Conservation (phyloP, 2,888 invertebrate genomes). For the Epicampocera succincta region DNA sequence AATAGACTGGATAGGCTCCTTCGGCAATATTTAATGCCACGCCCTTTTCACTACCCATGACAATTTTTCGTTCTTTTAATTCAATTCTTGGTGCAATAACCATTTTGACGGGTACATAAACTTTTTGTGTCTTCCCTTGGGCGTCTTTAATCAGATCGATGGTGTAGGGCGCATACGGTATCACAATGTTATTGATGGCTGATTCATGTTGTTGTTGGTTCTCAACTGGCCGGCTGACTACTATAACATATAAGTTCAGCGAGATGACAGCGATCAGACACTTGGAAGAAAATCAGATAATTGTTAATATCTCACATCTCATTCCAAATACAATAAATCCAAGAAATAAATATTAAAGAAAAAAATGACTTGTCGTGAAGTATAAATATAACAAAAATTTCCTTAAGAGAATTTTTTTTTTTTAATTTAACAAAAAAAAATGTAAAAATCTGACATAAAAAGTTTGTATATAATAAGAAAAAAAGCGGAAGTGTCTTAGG, state of each 20-base stretch:
- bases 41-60: constrained; percentile 66
- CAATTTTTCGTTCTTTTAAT: constrained; percentile 63
- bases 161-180: constrained; percentile 73
- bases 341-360: no score
- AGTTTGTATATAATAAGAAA: no score
- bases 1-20: constrained; percentile 75
- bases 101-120: constrained; percentile 66
- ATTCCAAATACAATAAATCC: no score
- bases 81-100: constrained; percentile 67
- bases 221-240: constrained; percentile 46
- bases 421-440: no score
- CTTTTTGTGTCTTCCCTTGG: constrained; percentile 63
- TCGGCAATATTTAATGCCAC: constrained; percentile 72
- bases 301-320: no score
- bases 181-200: constrained; percentile 71
- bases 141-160: constrained; percentile 49
- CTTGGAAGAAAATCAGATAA: constrained; percentile 14
- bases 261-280: neutral
- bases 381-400: no score
- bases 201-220: constrained; percentile 56
- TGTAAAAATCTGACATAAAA: no score
- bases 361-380: no score
- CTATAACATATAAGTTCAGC: neutral
- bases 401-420: no score
- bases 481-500: no score